Evolutionary conservation across 2,888 invertebrate species (phyloP).

Genomic region (Pseudococcus viburni): DNA sequence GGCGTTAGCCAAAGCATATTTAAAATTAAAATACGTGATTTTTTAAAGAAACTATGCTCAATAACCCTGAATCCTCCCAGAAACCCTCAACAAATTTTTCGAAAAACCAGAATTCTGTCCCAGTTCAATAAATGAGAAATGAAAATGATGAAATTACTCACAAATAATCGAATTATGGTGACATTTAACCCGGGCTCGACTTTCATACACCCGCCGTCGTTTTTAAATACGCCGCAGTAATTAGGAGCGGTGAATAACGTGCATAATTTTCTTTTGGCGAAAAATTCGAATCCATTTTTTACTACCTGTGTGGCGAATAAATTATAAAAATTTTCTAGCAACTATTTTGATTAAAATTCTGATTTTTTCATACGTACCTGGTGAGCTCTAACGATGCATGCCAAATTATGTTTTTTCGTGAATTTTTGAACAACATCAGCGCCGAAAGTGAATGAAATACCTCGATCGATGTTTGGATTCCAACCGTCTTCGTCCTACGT

Average conservation of each 20-base stretch:
- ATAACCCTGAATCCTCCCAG: too few species aligned
- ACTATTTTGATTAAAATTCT: not conserved
- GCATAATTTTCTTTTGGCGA: constrained; percentile 63
- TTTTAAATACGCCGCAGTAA: constrained; percentile 63
- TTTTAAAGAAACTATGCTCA: too few species aligned
- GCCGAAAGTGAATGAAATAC: constrained; percentile 78
- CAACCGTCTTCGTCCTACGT: constrained; percentile 74
- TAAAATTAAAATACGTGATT: too few species aligned
- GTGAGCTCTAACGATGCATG: constrained; percentile 78
- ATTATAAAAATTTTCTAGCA: not conserved
- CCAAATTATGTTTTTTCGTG: constrained; percentile 77
- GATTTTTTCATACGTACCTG: constrained; percentile 25
- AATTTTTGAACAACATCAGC: constrained; percentile 78
- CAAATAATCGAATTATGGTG: constrained; percentile 60
- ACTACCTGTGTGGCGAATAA: constrained; percentile 72
- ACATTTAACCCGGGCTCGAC: constrained; percentile 55
- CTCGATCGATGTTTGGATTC: constrained; percentile 78
- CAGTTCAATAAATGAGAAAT: not conserved
- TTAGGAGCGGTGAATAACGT: constrained; percentile 64
- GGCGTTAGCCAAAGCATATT: too few species aligned
- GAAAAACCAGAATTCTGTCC: too few species aligned
- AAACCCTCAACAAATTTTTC: too few species aligned
- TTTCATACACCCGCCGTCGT: constrained; percentile 61
- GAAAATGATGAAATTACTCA: constrained; percentile 22
- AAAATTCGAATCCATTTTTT: constrained; percentile 66